A percentile compares a stretch with the other conserved stretches of the same genome.
phyloP scores from a whole-genome alignment of 2,888 invertebrate species.

The Microplitis manilae region DNA sequence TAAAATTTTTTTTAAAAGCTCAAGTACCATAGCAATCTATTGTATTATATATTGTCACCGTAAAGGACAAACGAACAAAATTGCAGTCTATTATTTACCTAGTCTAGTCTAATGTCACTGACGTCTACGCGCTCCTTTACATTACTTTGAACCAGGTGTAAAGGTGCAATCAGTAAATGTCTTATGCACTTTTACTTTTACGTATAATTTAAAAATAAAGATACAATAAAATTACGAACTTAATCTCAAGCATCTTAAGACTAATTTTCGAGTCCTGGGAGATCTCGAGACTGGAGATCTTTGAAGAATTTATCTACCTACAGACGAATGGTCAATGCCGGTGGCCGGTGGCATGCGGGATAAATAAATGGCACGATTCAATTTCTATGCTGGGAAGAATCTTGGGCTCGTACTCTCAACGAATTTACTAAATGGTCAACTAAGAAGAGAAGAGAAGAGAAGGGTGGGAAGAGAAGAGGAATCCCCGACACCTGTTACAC shows the following conservation, averaged over 20 bases:
- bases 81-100: too few relatives aligned
- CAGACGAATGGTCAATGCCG: background rate
- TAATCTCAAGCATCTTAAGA: background rate
- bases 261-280: background rate
- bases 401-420: background rate
- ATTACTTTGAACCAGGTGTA: background rate
- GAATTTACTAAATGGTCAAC: background rate
- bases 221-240: background rate
- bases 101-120: background rate
- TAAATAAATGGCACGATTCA: conserved; percentile 1
- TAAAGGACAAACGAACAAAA: background rate
- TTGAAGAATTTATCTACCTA: background rate
- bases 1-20: background rate
- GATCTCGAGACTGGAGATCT: background rate
- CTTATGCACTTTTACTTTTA: background rate
- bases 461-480: background rate
- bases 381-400: background rate
- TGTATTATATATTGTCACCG: background rate
- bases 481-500: conserved; percentile 32
- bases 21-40: background rate
- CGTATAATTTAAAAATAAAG: background rate
- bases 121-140: background rate
- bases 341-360: background rate
- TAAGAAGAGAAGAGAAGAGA: background rate
- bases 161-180: background rate